Percentiles rank a stretch among this genome's conserved stretches.
Evolutionary conservation across 2,113 vertebrate species (phyloP).

Genomic region (Gadus chalcogrammus): DNA sequence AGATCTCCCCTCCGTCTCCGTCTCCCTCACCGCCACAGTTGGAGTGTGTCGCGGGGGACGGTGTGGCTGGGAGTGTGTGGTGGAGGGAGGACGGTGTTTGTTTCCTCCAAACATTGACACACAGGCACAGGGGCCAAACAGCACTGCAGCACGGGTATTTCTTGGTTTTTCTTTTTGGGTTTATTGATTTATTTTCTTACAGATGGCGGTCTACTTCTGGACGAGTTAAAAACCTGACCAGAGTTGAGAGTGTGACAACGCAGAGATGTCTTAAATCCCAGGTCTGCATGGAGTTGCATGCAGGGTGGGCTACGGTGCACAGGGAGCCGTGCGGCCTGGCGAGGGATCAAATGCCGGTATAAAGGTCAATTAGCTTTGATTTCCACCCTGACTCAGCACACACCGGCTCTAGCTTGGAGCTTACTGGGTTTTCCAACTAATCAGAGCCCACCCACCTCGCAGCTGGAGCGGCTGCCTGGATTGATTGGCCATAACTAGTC

Average conservation of each 20-base stretch:
- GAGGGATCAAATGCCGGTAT: constrained; percentile 63
- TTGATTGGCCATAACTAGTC: constrained; percentile 32
- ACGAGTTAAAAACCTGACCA: constrained; percentile 6
- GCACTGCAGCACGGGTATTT: too few relatives aligned
- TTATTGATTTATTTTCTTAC: not conserved
- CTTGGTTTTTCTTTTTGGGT: not conserved
- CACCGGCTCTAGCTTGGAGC: constrained; percentile 28
- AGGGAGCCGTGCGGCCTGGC: constrained; percentile 23
- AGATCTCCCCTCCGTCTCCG: too few relatives aligned
- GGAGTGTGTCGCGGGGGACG: not conserved
- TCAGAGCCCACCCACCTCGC: constrained; percentile 1
- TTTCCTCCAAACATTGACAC: too few relatives aligned
- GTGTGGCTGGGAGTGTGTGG: too few relatives aligned
- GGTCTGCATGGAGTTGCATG: too few relatives aligned
- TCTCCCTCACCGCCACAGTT: too few relatives aligned
- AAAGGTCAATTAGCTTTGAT: constrained; percentile 66
- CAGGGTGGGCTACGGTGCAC: too few relatives aligned
- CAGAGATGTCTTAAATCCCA: not conserved
- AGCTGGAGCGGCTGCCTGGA: constrained; percentile 39
- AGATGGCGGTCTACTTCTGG: constrained; percentile 12
- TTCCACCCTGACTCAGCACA: constrained; percentile 37
- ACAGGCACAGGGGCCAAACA: too few relatives aligned
- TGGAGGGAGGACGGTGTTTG: too few relatives aligned
- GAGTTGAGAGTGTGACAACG: not conserved
- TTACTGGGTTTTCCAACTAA: too few relatives aligned